Conservation (phyloP, 2,113 vertebrate genomes). For the Mormyrus lacerda region DNA sequence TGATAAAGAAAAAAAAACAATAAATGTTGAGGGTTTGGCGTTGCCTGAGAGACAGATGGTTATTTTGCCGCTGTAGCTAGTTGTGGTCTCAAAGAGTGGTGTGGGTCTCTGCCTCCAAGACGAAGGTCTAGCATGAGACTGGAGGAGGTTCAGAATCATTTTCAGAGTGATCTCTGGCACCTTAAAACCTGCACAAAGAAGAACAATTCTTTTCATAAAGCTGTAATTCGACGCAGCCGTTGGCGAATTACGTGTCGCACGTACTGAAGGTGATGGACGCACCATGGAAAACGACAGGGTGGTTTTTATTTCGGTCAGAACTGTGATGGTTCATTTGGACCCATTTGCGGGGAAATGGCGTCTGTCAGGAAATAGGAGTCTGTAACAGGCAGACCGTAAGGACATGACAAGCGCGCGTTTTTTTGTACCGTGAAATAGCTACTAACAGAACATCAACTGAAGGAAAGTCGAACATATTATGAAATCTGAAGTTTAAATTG, state of each 20-base stretch:
- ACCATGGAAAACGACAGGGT: not conserved
- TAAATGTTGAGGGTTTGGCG: not conserved
- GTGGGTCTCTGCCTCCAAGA: not conserved
- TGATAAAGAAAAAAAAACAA: not conserved
- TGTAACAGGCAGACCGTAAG: not conserved
- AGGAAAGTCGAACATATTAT: not conserved
- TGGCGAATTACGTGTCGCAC: not conserved
- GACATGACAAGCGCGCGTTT: not conserved
- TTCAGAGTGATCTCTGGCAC: constrained; percentile 4
- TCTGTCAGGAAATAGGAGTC: not conserved
- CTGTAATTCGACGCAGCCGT: constrained; percentile 30
- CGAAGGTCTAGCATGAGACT: not conserved
- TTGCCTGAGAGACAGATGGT: not conserved
- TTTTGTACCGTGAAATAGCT: not conserved
- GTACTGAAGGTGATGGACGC: not conserved
- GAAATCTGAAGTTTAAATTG: not conserved
- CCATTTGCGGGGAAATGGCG: constrained; percentile 19
- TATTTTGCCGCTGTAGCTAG: not conserved
- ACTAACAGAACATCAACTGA: not conserved
- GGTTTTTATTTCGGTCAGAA: not conserved
- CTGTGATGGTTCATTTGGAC: constrained; percentile 14
- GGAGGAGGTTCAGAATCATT: not conserved
- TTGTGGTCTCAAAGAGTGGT: not conserved
- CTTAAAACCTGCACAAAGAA: constrained; percentile 25
- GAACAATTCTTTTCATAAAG: constrained; percentile 38